These are phyloP conservation scores for Hoplodrina blanda DNA, from an alignment of 2,888 invertebrate species.

Conservation along the genomic window DNA sequence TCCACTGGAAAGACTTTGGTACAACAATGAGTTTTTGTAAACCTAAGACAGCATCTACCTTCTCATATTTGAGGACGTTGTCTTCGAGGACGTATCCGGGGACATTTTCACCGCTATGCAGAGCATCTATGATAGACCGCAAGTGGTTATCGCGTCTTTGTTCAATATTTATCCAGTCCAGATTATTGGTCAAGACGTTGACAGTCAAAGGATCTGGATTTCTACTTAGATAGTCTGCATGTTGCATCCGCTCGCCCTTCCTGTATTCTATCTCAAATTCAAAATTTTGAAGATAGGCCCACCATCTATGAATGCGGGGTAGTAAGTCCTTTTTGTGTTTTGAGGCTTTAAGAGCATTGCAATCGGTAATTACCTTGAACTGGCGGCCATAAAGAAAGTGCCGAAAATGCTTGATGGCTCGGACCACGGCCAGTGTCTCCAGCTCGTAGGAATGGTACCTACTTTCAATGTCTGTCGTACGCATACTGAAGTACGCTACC, in stretches of 20 bases:
- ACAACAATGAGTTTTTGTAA: constrained; percentile 11
- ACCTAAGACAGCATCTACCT: constrained; percentile 4
- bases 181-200: constrained; percentile 49
- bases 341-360: constrained; percentile 67
- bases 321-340: constrained; percentile 64
- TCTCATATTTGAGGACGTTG: neutral
- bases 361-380: constrained; percentile 52
- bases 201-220: constrained; percentile 45
- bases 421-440: constrained; percentile 37
- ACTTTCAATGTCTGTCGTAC: constrained; percentile 27
- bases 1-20: too few relatives aligned
- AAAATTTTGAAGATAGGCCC: constrained; percentile 66
- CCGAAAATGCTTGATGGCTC: constrained; percentile 66
- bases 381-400: constrained; percentile 58
- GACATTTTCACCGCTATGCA: neutral
- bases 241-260: constrained; percentile 54
- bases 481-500: constrained; percentile 26
- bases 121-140: neutral
- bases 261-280: constrained; percentile 60
- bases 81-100: neutral
- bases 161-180: constrained; percentile 61
- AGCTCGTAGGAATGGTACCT: constrained; percentile 30
- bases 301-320: constrained; percentile 67
- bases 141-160: constrained; percentile 24
- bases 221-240: constrained; percentile 64